Conservation (phyloP, 2,113 vertebrate genomes). For the Tachysurus vachellii region DNA sequence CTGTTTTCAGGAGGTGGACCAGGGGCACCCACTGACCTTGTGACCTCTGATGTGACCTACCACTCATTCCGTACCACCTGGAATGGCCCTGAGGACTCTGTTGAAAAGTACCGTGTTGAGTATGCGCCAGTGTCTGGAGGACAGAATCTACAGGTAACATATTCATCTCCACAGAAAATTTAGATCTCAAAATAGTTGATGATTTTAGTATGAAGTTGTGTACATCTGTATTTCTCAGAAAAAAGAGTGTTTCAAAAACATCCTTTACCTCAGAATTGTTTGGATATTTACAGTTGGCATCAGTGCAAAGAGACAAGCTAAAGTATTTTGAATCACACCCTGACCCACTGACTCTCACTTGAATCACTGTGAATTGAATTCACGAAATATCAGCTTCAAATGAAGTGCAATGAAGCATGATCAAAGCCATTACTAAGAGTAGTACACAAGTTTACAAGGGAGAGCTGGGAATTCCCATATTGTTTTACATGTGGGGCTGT, state of each 20-base stretch:
- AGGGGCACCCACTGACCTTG: constrained; percentile 81
- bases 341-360: no score
- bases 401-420: neutral
- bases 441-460: constrained; percentile 8
- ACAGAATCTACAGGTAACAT: constrained; percentile 78
- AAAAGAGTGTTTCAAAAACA: neutral
- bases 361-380: neutral
- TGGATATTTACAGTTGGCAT: neutral
- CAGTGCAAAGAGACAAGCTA: neutral
- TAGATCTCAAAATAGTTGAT: neutral
- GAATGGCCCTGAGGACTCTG: constrained; percentile 82
- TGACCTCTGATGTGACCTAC: constrained; percentile 89
- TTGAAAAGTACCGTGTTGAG: constrained; percentile 90
- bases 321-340: neutral
- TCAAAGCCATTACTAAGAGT: neutral
- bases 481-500: neutral
- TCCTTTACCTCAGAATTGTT: neutral
- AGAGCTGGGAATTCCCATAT: constrained; percentile 5
- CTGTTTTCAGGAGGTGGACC: constrained; percentile 63
- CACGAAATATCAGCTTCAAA: neutral
- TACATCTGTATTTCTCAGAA: neutral
- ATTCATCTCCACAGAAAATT: neutral
- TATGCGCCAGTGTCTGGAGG: constrained; percentile 84
- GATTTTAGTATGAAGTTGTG: neutral
- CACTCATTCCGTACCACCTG: constrained; percentile 88